Evolutionary conservation across 2,888 invertebrate species (phyloP).

Genomic region (Salticus scenicus): DNA sequence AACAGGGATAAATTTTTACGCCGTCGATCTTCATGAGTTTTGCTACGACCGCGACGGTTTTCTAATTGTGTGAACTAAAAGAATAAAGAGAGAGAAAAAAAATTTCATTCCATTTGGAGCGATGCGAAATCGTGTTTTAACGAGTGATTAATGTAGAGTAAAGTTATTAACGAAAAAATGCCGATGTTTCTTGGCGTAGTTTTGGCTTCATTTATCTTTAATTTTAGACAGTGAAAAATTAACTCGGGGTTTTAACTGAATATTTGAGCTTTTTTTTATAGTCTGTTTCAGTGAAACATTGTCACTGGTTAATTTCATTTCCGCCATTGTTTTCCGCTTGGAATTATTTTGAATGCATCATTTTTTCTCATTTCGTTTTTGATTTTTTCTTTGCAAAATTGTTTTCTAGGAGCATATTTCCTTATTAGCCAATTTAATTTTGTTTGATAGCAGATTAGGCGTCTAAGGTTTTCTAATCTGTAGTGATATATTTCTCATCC

Average conservation of each 20-base stretch:
- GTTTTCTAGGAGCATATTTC: conserved; percentile 26
- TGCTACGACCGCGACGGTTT: conserved; percentile 57
- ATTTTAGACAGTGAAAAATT: conserved; percentile 68
- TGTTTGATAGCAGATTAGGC: conserved; percentile 31
- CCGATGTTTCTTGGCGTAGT: conserved; percentile 38
- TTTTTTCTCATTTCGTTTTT: conserved; percentile 21
- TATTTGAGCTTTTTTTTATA: conserved; percentile 30
- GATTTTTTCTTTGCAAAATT: conserved; percentile 20
- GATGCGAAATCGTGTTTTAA: conserved; percentile 60
- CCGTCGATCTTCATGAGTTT: conserved; percentile 68
- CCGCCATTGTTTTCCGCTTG: conserved; percentile 37
- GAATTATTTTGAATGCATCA: conserved; percentile 24
- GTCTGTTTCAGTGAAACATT: background rate
- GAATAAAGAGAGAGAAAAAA: conserved; percentile 37
- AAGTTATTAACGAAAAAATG: conserved; percentile 69
- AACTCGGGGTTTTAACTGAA: conserved; percentile 45
- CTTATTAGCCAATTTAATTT: conserved; percentile 42
- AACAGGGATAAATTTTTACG: conserved; percentile 60
- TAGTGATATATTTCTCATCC: conserved; percentile 1
- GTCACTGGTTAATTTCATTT: conserved; percentile 43
- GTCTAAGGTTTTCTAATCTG: conserved; percentile 19
- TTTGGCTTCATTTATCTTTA: conserved; percentile 58
- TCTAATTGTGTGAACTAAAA: conserved; percentile 61
- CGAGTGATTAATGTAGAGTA: conserved; percentile 65
- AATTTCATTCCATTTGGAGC: conserved; percentile 46